Percentiles rank a stretch among this genome's conserved stretches.
Evolutionary conservation across 2,888 invertebrate species (phyloP).

Genomic region (Camponotus fellah): DNA sequence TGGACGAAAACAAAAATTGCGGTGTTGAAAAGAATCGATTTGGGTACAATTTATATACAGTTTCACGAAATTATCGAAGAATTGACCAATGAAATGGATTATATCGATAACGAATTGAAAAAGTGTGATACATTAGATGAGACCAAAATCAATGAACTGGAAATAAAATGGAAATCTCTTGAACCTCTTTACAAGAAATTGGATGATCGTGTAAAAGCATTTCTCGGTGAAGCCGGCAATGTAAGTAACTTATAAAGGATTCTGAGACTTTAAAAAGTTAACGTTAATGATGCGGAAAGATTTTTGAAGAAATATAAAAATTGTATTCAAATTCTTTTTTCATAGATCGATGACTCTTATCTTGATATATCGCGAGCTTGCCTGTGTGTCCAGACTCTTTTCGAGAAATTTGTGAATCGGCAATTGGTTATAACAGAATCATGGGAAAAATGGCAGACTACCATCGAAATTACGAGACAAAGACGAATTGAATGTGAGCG

Average conservation of each 20-base stretch:
- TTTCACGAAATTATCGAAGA: conserved; percentile 91
- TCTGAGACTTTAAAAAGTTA: conserved; percentile 10
- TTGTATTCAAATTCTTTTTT: conserved; percentile 61
- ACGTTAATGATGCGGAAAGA: conserved; percentile 32
- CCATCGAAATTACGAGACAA: conserved; percentile 87
- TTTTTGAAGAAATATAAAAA: conserved; percentile 9
- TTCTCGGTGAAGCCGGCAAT: conserved; percentile 88
- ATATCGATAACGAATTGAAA: conserved; percentile 88
- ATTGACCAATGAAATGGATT: conserved; percentile 89
- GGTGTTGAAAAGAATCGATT: conserved; percentile 89
- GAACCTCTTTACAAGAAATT: conserved; percentile 90
- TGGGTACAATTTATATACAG: conserved; percentile 90
- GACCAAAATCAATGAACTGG: conserved; percentile 86
- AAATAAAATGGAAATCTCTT: conserved; percentile 90
- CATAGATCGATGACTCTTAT: conserved; percentile 90
- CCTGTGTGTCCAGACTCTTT: conserved; percentile 90
- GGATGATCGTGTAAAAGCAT: conserved; percentile 90
- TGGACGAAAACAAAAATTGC: conserved; percentile 89
- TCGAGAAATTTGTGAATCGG: conserved; percentile 90
- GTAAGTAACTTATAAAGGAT: conserved; percentile 80
- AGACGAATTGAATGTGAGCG: conserved; percentile 86
- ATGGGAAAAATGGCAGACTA: conserved; percentile 91
- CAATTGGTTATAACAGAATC: conserved; percentile 90
- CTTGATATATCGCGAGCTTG: conserved; percentile 90
- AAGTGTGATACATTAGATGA: conserved; percentile 87